Percentiles rank a stretch among this genome's conserved stretches.
Conservation (phyloP, 1,140 invertebrate genomes). For the Drosophila bifasciata region DNA sequence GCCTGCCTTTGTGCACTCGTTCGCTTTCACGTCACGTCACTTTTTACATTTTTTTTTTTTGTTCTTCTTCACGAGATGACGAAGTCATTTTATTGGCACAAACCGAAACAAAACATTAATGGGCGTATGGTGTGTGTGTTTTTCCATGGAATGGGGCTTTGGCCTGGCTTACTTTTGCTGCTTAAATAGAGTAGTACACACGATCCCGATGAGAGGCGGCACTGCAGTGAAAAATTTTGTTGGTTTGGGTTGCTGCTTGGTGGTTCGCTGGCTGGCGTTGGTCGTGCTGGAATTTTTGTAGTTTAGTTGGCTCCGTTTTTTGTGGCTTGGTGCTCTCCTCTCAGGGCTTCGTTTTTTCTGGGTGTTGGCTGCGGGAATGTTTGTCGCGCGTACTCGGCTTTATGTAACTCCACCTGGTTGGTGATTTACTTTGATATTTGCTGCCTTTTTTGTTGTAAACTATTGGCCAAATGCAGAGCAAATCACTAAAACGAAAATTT, state of each 20-base stretch:
- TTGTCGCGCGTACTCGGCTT: conserved; percentile 37
- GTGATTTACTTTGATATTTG: conserved; percentile 43
- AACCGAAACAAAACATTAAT: conserved; percentile 57
- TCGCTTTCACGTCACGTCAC: conserved; percentile 78
- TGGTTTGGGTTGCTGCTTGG: conserved; percentile 34
- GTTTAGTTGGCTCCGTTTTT: conserved; percentile 13
- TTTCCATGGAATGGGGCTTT: conserved; percentile 26
- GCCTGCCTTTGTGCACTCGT: conserved; percentile 45
- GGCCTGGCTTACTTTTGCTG: conserved; percentile 55
- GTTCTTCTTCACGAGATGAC: conserved; percentile 70
- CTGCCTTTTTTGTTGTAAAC: conserved; percentile 62
- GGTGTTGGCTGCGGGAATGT: conserved; percentile 77
- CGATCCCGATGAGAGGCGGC: conserved; percentile 11
- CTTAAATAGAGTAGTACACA: conserved; percentile 3
- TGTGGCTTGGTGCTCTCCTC: neutral
- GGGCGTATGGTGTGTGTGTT: conserved; percentile 45
- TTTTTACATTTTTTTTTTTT: conserved; percentile 54
- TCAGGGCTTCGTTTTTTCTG: conserved; percentile 32
- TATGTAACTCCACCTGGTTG: conserved; percentile 57
- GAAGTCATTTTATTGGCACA: conserved; percentile 71
- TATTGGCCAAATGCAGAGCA: conserved; percentile 67
- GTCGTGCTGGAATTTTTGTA: conserved; percentile 15
- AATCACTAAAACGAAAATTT: conserved; percentile 76
- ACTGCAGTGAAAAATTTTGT: conserved; percentile 30
- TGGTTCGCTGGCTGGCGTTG: conserved; percentile 12